Evolutionary conservation across 2,797 vertebrate genomes (phyloP), one percentile per base, ranked within the genome.

Genomic region (Pelobates cultripes): DNA sequence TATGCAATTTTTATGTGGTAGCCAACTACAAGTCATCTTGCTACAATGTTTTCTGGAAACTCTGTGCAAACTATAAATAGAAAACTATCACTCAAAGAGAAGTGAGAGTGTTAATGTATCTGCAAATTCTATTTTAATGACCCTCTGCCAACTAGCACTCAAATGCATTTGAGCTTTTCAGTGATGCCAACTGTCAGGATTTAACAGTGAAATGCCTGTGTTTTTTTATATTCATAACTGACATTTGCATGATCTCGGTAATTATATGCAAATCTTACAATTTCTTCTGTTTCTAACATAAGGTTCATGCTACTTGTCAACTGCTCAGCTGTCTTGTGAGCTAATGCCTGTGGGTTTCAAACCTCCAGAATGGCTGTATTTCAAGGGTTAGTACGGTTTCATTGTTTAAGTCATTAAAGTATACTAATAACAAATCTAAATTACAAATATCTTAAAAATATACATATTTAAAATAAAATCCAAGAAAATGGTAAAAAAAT

Each of bases 241-340:
- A 94, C 93, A 94, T 94, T 94, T 94, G 94, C 94, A 94, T 94
- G 94, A 94, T 94, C 93, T 94, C 93, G 90, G 94, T 94, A 94
- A 94, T 94, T 94, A 94, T 94, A 94, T 94, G 94, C 93, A 94
- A 94, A 94, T 94, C 94, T 94, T 93, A 92, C 91, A 77, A 92
- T 92, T 94, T 92, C 90, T 90, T 90, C 91, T 94, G 94, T 92
- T 94, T 94, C 93, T 94, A 93, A 94, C 92, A 94, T 94, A 93
- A 94, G 93, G 93, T 93, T 94, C 92, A 93, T 93, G 93, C 91
- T 94, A 94, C 93, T 94, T 94, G 94, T 94, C 94, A 94, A 93
- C 92, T 88, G 92, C 93, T 90, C 92, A 94, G 93, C 93, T 94
- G 94, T 94, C 94, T 92, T 91, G 87, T 90, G 93, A 94, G 92